Evolutionary conservation across 2,113 vertebrate genomes (phyloP).

Genomic region (Apteryx owenii): DNA sequence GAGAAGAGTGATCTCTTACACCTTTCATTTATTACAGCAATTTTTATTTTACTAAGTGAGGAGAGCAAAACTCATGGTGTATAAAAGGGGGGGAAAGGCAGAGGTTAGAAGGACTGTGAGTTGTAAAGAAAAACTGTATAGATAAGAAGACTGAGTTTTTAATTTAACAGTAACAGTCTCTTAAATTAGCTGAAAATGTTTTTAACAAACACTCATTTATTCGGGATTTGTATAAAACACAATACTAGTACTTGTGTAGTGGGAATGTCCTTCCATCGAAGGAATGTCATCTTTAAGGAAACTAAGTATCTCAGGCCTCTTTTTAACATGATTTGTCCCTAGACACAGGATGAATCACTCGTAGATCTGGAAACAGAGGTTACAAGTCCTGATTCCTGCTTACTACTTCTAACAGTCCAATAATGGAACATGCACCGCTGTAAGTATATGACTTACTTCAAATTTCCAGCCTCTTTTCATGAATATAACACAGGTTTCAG

Average conservation of each 20-base stretch:
- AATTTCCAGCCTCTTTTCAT: background rate
- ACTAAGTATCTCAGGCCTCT: background rate
- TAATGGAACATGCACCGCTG: background rate
- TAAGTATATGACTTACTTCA: background rate
- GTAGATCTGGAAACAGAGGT: background rate
- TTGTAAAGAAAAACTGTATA: background rate
- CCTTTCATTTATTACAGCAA: too few species aligned
- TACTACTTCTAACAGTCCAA: background rate
- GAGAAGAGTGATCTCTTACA: too few species aligned
- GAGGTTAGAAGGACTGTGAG: background rate
- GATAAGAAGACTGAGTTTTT: background rate
- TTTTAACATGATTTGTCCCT: background rate
- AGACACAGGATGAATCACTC: background rate
- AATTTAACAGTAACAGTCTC: background rate
- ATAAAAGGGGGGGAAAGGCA: background rate
- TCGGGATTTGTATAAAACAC: fast-evolving
- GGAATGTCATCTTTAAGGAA: background rate
- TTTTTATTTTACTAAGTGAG: background rate
- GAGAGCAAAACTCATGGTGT: background rate
- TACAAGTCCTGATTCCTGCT: background rate
- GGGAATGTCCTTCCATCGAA: background rate
- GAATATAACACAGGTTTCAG: background rate
- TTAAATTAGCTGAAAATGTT: background rate
- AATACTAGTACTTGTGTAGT: background rate
- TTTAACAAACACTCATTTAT: background rate